A percentile compares a stretch with the other conserved stretches of the same genome.
These are phyloP conservation scores for Eledona agricola DNA, from an alignment of 2,888 invertebrate genomes.

Conservation along the genomic window DNA sequence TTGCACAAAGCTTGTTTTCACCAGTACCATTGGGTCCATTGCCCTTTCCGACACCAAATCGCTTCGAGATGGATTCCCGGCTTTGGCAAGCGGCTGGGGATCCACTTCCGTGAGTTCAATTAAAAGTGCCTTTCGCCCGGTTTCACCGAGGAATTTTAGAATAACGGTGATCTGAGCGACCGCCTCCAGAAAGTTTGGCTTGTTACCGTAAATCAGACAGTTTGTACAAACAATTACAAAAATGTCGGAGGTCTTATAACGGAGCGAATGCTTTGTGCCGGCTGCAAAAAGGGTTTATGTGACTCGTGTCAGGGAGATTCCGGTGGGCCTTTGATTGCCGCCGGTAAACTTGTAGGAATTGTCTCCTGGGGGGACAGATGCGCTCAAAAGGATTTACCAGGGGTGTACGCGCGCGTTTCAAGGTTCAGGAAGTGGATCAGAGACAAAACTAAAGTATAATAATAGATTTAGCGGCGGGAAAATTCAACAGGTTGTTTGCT, in stretches of 20 bases:
- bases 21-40: constrained; percentile 40
- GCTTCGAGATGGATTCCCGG: constrained; percentile 33
- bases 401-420: constrained; percentile 35
- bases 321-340: constrained; percentile 35
- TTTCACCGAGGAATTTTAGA: too few relatives aligned
- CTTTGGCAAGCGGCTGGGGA: constrained; percentile 49
- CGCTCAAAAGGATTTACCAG: constrained; percentile 33
- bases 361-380: constrained; percentile 41
- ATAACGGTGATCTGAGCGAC: too few relatives aligned
- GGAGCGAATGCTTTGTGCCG: constrained; percentile 49
- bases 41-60: constrained; percentile 37
- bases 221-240: constrained; percentile 5
- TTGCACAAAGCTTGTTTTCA: constrained; percentile 34
- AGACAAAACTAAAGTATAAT: constrained; percentile 3
- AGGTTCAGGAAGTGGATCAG: constrained; percentile 18
- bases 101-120: constrained; percentile 33
- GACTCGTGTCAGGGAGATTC: constrained; percentile 46
- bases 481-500: too few relatives aligned
- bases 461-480: neutral
- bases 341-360: constrained; percentile 34
- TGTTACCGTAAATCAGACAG: constrained; percentile 1
- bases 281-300: constrained; percentile 41
- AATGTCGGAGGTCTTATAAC: constrained; percentile 35
- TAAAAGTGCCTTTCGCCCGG: neutral
- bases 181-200: constrained; percentile 2